phyloP scores from a whole-genome alignment of 2,888 invertebrate species.

The Napeogenes inachia region DNA sequence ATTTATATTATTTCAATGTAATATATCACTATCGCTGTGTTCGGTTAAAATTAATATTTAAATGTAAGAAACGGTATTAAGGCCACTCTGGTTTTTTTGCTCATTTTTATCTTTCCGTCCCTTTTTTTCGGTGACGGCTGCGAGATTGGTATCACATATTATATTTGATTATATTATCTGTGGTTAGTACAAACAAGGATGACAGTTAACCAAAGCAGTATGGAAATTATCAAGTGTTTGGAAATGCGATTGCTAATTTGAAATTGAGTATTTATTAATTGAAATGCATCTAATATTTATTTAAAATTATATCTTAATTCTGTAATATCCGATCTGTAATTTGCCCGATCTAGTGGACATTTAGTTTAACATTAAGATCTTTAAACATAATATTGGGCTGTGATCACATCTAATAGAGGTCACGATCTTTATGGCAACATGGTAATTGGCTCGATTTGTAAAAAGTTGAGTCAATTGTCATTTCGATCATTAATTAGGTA shows the following conservation, averaged over 20 bases:
- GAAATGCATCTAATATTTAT: conserved; percentile 6
- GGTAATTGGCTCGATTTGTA: conserved; percentile 19
- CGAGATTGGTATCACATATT: conserved; percentile 19
- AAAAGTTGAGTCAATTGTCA: conserved; percentile 13
- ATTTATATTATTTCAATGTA: conserved; percentile 33
- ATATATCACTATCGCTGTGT: conserved; percentile 59
- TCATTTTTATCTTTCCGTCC: conserved; percentile 68
- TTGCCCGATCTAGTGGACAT: conserved; percentile 1
- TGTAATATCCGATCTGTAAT: background rate
- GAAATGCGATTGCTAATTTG: background rate
- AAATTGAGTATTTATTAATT: background rate
- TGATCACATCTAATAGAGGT: conserved; percentile 40
- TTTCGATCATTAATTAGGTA: too few relatives aligned
- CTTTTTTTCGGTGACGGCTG: conserved; percentile 41
- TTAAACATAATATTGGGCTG: conserved; percentile 54
- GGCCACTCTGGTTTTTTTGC: conserved; percentile 44
- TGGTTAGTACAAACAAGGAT: background rate
- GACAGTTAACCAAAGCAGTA: too few relatives aligned
- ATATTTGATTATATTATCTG: background rate
- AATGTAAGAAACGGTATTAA: conserved; percentile 23
- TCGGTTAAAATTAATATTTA: conserved; percentile 37
- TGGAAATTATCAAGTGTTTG: too few relatives aligned
- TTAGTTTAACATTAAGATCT: background rate
- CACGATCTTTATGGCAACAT: conserved; percentile 33
- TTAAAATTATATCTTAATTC: background rate